Percentiles rank a stretch among this genome's conserved stretches.
Evolutionary conservation across 2,797 vertebrate species (phyloP).

Genomic region (Falco biarmicus): DNA sequence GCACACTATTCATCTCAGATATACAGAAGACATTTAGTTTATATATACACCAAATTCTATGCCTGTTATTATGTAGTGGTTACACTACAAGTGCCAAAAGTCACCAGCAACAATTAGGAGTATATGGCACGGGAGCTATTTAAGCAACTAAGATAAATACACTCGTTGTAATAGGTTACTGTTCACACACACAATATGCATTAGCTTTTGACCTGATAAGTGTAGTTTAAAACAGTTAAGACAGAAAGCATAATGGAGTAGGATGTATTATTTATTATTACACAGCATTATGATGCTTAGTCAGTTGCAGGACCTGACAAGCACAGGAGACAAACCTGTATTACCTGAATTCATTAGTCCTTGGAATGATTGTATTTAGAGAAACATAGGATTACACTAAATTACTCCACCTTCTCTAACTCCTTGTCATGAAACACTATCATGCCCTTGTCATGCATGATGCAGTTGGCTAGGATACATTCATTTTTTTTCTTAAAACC

Average conservation of each 20-base stretch:
- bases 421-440: neutral
- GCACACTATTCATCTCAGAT: neutral
- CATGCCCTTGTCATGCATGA: neutral
- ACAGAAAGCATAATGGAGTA: neutral
- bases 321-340: neutral
- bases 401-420: neutral
- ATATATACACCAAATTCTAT: neutral
- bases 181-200: neutral
- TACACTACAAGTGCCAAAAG: neutral
- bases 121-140: neutral
- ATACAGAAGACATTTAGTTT: neutral
- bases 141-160: constrained; percentile 33
- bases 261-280: neutral
- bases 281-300: neutral
- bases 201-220: constrained; percentile 46
- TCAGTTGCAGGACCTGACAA: neutral
- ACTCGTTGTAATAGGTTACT: neutral
- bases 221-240: neutral
- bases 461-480: neutral
- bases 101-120: neutral
- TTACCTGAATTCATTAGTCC: constrained; percentile 13
- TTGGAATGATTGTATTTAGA: neutral
- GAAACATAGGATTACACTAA: constrained; percentile 20
- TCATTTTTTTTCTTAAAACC: neutral
- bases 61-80: neutral